Conservation (phyloP, 2,888 invertebrate species). For the Oxytorus armatus region DNA sequence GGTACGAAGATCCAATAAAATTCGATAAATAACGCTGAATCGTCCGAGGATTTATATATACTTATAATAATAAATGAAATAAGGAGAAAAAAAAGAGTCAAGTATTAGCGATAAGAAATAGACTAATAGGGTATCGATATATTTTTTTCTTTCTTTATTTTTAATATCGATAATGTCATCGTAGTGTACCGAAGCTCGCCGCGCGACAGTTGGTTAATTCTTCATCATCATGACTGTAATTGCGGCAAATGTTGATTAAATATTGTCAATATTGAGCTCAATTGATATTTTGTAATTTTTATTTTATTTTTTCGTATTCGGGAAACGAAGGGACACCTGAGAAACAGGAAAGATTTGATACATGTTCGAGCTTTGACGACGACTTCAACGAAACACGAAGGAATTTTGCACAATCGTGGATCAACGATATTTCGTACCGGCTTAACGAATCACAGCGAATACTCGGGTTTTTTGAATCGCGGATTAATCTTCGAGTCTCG, state of each 20-base stretch:
- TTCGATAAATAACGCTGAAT: slow-evolving; percentile 62
- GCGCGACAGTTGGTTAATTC: slow-evolving; percentile 44
- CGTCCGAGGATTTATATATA: slow-evolving; percentile 43
- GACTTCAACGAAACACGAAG: slow-evolving; percentile 34
- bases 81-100: slow-evolving; percentile 32
- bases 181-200: slow-evolving; percentile 41
- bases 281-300: slow-evolving; percentile 31
- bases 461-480: slow-evolving; percentile 24
- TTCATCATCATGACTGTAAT: slow-evolving; percentile 60
- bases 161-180: slow-evolving; percentile 38
- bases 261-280: slow-evolving; percentile 57
- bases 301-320: slow-evolving; percentile 29
- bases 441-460: slow-evolving; percentile 1
- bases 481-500: slow-evolving; percentile 41
- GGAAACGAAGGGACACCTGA: slow-evolving; percentile 34
- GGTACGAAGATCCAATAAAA: slow-evolving; percentile 71
- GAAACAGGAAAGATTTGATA: slow-evolving; percentile 43
- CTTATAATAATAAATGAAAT: slow-evolving; percentile 35
- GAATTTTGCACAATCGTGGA: slow-evolving; percentile 30
- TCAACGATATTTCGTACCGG: slow-evolving; percentile 26
- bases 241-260: slow-evolving; percentile 61
- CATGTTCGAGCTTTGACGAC: slow-evolving; percentile 53
- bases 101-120: slow-evolving; percentile 46
- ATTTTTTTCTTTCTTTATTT: slow-evolving; percentile 50
- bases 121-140: slow-evolving; percentile 44